Base-by-base conservation (phyloP, 2,113 vertebrate genomes). In the Antechinus flavipes region DNA sequence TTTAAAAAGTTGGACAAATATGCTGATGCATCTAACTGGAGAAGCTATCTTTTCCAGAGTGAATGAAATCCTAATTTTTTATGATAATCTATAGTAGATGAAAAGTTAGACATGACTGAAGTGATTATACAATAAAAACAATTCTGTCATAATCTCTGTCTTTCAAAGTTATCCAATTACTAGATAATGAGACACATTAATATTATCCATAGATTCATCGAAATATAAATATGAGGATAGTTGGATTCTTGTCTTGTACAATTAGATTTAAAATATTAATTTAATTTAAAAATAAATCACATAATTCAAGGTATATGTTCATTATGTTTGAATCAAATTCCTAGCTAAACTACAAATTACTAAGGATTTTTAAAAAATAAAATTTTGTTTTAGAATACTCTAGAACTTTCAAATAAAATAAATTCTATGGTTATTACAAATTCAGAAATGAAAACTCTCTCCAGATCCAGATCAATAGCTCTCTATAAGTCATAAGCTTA, bases 191-290 rank as follows among this genome's bases (percentile, higher is more conserved):
- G 96, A 92, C 94, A 97, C 11, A 42, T 46, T 92, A 47, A 92
- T 98, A 94, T 97, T 93, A 97, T 5, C 95, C 90, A 46, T 58
- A 19, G 93, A 93, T 35, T 96, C 68, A 92, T 49, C 95, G 92
- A 91, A 50, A 58, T 90, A 96, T 95, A 97, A 98, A 98, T n/a
- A 16, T 90, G 91, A 76, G 47, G 47, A 92, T 46, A 50, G 50
- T 56, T 46, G 42, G 56, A 0, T 58, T 68, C 58, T 68, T 12
- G 30, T 12, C 14, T 4, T 68, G 3, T 68, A 35, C 3, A 11
- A 35, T 2, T 68, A 35, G 0, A 35, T 2, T 30, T 2, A 61
- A 61, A 61, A 61, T 26, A 26, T 52, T 52, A 52, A 52, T 52
- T 52, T 10, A 9, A 52, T 1, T 52, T 26, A 58, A 58, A 27